phyloP scores from a whole-genome alignment of 1,140 invertebrate genomes.

The Watersipora subatra region DNA sequence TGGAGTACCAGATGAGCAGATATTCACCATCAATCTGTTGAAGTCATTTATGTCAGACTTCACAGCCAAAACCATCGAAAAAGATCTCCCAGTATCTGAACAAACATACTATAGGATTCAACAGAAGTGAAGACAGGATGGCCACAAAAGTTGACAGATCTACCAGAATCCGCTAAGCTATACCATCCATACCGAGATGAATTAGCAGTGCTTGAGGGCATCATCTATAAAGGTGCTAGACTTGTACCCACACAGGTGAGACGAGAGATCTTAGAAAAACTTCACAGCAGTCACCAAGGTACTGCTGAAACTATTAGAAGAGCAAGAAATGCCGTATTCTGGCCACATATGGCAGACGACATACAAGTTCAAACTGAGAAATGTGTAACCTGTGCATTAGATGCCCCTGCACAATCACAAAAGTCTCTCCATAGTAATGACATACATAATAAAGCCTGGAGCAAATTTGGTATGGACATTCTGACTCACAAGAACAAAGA shows the following conservation, averaged over 20 bases:
- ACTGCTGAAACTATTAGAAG: slow-evolving; percentile 9
- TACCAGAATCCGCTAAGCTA: not conserved
- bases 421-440: slow-evolving; percentile 6
- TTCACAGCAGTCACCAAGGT: slow-evolving; percentile 13
- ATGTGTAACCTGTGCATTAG: slow-evolving; percentile 3
- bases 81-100: not conserved
- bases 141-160: slow-evolving; percentile 2
- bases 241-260: slow-evolving; percentile 8
- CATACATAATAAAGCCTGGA: slow-evolving; percentile 5
- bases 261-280: slow-evolving; percentile 8
- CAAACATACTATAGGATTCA: slow-evolving; percentile 3
- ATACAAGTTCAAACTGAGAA: slow-evolving; percentile 9
- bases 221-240: slow-evolving; percentile 14
- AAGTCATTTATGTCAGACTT: not conserved
- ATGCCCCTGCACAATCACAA: not conserved
- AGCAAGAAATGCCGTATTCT: slow-evolving; percentile 15
- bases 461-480: slow-evolving; percentile 5
- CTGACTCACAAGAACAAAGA: not conserved
- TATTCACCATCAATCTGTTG: not conserved
- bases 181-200: slow-evolving; percentile 14
- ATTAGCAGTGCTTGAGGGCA: slow-evolving; percentile 16
- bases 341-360: slow-evolving; percentile 15
- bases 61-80: not conserved
- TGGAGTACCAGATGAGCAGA: not conserved
- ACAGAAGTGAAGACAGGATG: slow-evolving; percentile 7